These are phyloP conservation scores for Papilio gigon DNA, from an alignment of 2,888 invertebrate species.

Conservation along the genomic window DNA sequence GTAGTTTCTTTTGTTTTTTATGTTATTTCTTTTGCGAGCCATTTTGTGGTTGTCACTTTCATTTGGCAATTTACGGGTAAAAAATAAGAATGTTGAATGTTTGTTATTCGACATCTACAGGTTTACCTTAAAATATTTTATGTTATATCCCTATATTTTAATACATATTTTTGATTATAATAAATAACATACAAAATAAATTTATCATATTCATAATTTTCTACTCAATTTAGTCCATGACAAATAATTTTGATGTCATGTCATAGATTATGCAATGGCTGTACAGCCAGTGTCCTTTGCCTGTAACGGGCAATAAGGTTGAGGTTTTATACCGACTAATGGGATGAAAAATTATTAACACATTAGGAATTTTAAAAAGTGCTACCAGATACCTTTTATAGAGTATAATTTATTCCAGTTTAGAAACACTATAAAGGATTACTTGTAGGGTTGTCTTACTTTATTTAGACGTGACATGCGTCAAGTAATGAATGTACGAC, in stretches of 20 bases:
- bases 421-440: conserved; percentile 1
- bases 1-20: conserved; percentile 24
- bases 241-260: neutral
- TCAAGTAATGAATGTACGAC: conserved; percentile 16
- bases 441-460: conserved; percentile 18
- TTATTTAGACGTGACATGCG: conserved; percentile 31
- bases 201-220: neutral
- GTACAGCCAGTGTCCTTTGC: neutral
- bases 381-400: conserved; percentile 22
- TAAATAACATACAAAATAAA: too few relatives aligned
- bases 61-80: conserved; percentile 19
- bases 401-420: conserved; percentile 22
- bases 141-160: too few relatives aligned
- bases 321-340: conserved; percentile 24
- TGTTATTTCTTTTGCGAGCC: conserved; percentile 1
- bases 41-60: conserved; percentile 29
- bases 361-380: conserved; percentile 23
- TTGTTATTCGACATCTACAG: neutral
- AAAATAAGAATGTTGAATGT: neutral
- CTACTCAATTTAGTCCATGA: neutral
- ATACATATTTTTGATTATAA: too few relatives aligned
- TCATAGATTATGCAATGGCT: conserved; percentile 2
- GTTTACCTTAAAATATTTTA: neutral
- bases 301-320: conserved; percentile 21
- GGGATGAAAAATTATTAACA: conserved; percentile 17